Conservation (phyloP, 35 echinoderm and acorn worm species). For the Apostichopus californicus region DNA sequence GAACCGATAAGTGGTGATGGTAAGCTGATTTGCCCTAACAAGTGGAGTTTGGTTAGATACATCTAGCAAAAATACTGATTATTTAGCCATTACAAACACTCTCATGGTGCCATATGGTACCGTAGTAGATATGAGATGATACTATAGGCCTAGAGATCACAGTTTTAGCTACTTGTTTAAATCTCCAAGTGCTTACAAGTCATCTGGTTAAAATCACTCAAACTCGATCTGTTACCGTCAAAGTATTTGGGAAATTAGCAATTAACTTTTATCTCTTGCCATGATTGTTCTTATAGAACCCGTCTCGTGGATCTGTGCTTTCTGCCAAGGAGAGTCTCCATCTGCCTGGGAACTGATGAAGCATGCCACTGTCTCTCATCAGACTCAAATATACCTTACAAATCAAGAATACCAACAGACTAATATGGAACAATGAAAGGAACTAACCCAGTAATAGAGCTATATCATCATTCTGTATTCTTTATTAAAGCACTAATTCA, state of each 20-base stretch:
- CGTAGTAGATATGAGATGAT: no score
- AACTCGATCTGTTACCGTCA: no score
- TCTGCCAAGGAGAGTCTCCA: slow-evolving; percentile 63
- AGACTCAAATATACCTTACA: slow-evolving; percentile 69
- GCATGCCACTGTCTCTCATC: slow-evolving; percentile 62
- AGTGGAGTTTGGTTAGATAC: neutral
- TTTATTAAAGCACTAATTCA: neutral
- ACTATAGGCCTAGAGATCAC: no score
- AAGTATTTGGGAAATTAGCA: no score
- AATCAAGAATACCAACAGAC: slow-evolving; percentile 47
- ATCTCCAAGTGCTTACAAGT: no score
- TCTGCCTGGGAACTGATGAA: slow-evolving; percentile 79
- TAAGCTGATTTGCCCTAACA: neutral
- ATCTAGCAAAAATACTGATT: no score
- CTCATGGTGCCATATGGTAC: no score
- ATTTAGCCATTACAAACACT: no score
- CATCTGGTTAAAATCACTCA: no score
- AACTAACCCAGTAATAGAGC: neutral
- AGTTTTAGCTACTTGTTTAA: no score
- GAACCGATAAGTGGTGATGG: slow-evolving; percentile 71
- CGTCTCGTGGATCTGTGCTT: slow-evolving; percentile 62
- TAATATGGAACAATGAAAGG: neutral
- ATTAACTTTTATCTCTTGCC: no score
- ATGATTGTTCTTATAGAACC: slow-evolving; percentile 39
- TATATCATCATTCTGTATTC: neutral